Conservation (phyloP, 2,888 invertebrate genomes). For the Chrysina gloriosa region DNA sequence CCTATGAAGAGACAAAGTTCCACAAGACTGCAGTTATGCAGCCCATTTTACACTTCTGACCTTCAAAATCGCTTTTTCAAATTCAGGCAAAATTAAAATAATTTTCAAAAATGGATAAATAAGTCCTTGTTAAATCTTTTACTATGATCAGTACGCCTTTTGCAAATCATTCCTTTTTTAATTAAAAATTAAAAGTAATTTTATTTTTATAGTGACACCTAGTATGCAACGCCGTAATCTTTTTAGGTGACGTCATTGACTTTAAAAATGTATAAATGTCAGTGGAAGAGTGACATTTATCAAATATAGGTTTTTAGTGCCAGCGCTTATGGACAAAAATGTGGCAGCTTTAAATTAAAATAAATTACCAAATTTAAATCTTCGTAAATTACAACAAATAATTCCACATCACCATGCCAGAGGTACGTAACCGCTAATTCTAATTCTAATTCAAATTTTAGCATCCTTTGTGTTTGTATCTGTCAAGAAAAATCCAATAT, state of each 20-base stretch:
- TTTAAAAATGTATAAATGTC: neutral
- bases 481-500: neutral
- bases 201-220: neutral
- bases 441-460: no score
- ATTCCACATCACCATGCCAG: conserved; percentile 10
- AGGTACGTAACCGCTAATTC: conserved; percentile 7
- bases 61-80: no score
- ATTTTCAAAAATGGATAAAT: no score
- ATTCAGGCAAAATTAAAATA: no score
- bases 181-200: no score
- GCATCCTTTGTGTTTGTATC: neutral
- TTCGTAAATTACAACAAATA: conserved; percentile 46
- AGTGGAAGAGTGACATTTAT: conserved; percentile 1
- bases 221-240: neutral
- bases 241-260: neutral
- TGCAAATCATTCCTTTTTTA: no score
- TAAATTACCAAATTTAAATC: neutral
- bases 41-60: no score
- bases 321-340: neutral
- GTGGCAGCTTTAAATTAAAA: neutral
- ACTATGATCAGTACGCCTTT: no score
- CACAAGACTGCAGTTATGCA: no score
- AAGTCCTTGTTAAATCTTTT: no score
- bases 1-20: no score
- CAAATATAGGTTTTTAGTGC: neutral